phyloP scores from a whole-genome alignment of 2,797 vertebrate species.

The Linurgus olivaceus region DNA sequence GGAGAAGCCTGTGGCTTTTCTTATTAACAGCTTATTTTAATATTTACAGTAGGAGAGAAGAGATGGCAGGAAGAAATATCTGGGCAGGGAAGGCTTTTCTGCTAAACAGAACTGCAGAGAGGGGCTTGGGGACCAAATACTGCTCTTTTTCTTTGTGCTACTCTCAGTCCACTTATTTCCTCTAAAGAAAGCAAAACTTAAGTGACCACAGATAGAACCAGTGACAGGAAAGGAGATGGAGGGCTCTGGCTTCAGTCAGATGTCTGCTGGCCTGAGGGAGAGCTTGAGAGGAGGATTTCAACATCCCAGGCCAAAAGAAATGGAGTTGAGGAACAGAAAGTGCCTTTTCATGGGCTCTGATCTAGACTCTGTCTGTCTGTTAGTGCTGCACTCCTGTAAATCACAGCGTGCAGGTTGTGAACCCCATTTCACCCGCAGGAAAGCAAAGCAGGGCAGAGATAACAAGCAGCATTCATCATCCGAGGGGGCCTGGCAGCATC shows the following conservation, averaged over 20 bases:
- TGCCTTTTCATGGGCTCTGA: not conserved
- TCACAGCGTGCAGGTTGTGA: not conserved
- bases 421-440: not conserved
- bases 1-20: not conserved
- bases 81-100: not conserved
- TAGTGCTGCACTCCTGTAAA: not conserved
- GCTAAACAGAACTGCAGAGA: not conserved
- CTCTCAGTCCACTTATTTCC: not conserved
- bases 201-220: not conserved
- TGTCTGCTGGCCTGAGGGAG: rapidly evolving
- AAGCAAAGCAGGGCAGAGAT: not conserved
- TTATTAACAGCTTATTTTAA: not conserved
- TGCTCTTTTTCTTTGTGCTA: not conserved
- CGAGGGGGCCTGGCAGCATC: not conserved
- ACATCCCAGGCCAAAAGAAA: not conserved
- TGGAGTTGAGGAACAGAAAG: not conserved
- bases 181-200: not conserved
- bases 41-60: not conserved
- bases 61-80: not conserved
- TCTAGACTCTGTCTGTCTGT: not conserved
- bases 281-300: not conserved
- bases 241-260: not conserved
- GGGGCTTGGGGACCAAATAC: not conserved
- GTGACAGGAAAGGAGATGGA: not conserved
- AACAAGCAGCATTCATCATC: not conserved